Conservation (phyloP, 2,797 vertebrate species). For the Hemitrygon akajei region DNA sequence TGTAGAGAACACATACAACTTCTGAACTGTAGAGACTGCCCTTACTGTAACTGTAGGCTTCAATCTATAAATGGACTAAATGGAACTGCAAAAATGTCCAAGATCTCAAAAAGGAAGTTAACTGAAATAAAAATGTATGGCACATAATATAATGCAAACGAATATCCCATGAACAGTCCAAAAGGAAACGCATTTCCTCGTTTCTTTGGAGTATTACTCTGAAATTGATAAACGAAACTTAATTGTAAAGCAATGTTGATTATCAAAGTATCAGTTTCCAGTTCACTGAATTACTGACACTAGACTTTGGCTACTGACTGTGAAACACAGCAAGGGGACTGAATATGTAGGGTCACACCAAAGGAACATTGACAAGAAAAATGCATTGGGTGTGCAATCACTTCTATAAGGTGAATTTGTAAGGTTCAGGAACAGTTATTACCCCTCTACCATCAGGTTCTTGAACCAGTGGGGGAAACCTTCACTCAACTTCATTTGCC, state of each 20-base stretch:
- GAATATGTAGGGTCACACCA: too few species aligned
- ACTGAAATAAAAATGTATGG: neutral
- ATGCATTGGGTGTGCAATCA: too few species aligned
- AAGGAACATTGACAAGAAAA: too few species aligned
- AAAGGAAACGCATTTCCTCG: neutral
- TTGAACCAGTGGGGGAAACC: too few species aligned
- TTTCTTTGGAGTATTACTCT: neutral
- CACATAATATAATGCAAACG: neutral
- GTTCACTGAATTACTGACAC: neutral
- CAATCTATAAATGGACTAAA: neutral
- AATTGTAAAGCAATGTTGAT: neutral
- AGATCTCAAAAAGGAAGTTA: neutral
- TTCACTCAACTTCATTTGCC: too few species aligned
- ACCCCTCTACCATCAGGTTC: too few species aligned
- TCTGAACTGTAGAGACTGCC: neutral
- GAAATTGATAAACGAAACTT: neutral
- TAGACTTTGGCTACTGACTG: neutral
- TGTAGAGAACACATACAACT: neutral
- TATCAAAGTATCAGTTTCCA: slow-evolving; percentile 3
- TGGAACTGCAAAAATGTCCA: neutral
- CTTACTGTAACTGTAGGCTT: neutral
- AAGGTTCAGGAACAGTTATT: too few species aligned
- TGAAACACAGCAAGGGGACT: too few species aligned
- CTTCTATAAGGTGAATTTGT: too few species aligned
- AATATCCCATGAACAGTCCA: neutral